Evolutionary conservation across 2,888 invertebrate genomes (phyloP).

Genomic region (Oxytorus armatus): DNA sequence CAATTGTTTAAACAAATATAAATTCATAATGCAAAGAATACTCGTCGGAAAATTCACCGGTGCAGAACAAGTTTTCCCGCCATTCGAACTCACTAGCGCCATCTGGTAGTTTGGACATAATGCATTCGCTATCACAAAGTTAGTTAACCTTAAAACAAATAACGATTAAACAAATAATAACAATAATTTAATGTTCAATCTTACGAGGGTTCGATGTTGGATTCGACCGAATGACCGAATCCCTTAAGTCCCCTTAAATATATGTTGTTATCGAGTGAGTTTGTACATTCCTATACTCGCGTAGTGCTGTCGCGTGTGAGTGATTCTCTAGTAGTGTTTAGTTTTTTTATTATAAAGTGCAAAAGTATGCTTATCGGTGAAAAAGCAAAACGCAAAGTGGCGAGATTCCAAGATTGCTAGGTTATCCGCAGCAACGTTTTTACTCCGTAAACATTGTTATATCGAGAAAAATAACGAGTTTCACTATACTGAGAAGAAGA

Average conservation of each 20-base stretch:
- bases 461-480: background rate
- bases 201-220: no score
- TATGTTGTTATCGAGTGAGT: constrained; percentile 7
- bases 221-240: no score
- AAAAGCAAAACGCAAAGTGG: background rate
- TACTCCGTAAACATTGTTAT: background rate
- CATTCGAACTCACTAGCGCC: no score
- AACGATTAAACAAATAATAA: no score
- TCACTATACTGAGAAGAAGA: background rate
- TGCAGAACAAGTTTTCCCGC: no score
- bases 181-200: no score
- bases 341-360: background rate
- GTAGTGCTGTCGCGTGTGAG: background rate
- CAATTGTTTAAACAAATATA: background rate
- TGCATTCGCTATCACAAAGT: no score
- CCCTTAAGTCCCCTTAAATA: no score
- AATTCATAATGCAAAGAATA: no score
- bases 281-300: background rate
- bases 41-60: no score
- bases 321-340: background rate
- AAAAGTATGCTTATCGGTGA: background rate
- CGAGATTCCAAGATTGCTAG: constrained; percentile 24
- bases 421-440: constrained; percentile 37
- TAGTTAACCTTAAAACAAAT: no score
- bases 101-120: no score